Base-by-base conservation (phyloP, 2,888 invertebrate genomes). In the Tenthredo notha region DNA sequence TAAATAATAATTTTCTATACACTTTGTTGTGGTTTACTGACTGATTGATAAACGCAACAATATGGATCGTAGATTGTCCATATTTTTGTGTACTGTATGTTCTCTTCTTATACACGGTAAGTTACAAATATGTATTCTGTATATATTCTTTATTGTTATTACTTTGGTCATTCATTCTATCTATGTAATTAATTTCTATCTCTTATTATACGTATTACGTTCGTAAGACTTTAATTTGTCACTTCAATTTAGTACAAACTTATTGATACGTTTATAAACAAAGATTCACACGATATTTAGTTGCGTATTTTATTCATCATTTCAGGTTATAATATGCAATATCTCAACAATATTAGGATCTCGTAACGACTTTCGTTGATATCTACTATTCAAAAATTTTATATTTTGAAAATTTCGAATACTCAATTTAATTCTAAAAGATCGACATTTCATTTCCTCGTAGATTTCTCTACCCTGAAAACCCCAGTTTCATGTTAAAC, bases 51-150 rank as follows among this genome's bases (percentile, higher is more conserved):
- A 70, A 7, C n/a, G n/a, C 67, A 29, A 29, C 83, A 83, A 67
- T 33, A 83, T 83, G 83, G 83, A 47, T 43, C 65, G 10, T 25
- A 43, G 67, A 29, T 29, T 83, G 29, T 67, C 47, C 18, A 21
- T 83, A 33, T 43, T 83, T 47, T 12, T 61, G 3, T 83, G 9
- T 40, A 83, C 47, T 29, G 33, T 83, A 29, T 70, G 47, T n/a
- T 83, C 9, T 40, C n/a, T 83, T 67, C 43, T 83, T 83, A 67
- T 83, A 25, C 83, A 83, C 47, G 83, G 83, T 83, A 29, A 83
- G 83, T 67, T 25, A 29, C 29, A 61, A 80, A 61, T 37, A 61
- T 61, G 12, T 61, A 37, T 61, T 21, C 21, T 37, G 50, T 77
- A 29, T 29, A 33, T n/a, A 29, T 29, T 9, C 25, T 65, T 50